A percentile compares a stretch with the other conserved stretches of the same genome.
phyloP scores from a whole-genome alignment of 2,888 invertebrate species.

The Mellilla xanthometata region DNA sequence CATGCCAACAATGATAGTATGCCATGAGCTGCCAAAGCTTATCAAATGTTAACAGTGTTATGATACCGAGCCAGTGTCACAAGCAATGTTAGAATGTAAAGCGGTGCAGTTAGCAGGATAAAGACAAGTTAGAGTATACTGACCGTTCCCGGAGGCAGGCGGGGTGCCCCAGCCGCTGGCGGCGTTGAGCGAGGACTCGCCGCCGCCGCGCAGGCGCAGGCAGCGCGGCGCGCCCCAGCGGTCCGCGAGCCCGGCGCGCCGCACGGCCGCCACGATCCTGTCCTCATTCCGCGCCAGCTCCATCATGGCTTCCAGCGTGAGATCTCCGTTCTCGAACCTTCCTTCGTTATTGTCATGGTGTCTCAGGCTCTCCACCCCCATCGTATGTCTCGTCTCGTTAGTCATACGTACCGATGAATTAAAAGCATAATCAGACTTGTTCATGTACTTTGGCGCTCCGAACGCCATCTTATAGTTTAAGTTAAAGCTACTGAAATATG shows the following conservation, averaged over 20 bases:
- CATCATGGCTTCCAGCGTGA: slow-evolving; percentile 75
- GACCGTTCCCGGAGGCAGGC: slow-evolving; percentile 86
- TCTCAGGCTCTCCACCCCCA: slow-evolving; percentile 54
- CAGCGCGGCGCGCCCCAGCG: slow-evolving; percentile 84
- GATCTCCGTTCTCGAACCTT: slow-evolving; percentile 74
- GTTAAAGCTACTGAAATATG: slow-evolving; percentile 84
- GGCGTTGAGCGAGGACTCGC: slow-evolving; percentile 91
- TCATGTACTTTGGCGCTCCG: slow-evolving; percentile 80
- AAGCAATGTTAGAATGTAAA: too few species aligned
- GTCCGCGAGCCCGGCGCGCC: slow-evolving; percentile 45
- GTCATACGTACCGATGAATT: slow-evolving; percentile 82
- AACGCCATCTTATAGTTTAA: slow-evolving; percentile 82
- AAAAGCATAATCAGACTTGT: slow-evolving; percentile 85
- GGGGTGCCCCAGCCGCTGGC: slow-evolving; percentile 91
- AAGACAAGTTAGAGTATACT: not conserved
- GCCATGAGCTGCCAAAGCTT: too few species aligned
- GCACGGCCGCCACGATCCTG: slow-evolving; percentile 52
- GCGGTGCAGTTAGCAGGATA: too few species aligned
- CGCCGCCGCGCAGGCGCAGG: slow-evolving; percentile 88
- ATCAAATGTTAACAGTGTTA: too few species aligned
- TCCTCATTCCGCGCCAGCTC: slow-evolving; percentile 62
- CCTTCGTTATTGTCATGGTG: slow-evolving; percentile 78
- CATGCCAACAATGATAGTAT: too few species aligned
- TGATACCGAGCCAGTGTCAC: too few species aligned
- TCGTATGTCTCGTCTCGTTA: slow-evolving; percentile 55